Base-by-base conservation (phyloP, 2,113 vertebrate species). In the Narcine bancroftii region DNA sequence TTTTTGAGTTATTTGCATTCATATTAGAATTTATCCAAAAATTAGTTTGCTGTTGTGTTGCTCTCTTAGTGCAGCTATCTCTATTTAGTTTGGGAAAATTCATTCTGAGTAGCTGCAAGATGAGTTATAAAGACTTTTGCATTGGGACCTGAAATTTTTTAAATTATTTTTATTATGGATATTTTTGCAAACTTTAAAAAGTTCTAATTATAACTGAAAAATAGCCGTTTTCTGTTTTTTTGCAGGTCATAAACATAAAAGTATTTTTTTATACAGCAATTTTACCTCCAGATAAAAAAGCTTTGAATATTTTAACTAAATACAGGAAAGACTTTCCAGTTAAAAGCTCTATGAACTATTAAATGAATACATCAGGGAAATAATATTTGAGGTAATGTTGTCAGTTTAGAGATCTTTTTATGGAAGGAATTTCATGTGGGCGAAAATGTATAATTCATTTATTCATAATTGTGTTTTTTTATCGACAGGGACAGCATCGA, bases 391-490 rank as follows among this genome's bases (percentile, higher is more conserved):
- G 72, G 11, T 75, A 75, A 15, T 77, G 33, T 65, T 39, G 6
- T 1, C 29, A 89, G 6, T 89, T 89, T 56, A 19, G 9, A 81
- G 6, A 29, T 91, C 45, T 89, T 45, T 69, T 24, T 29, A 13
- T 36, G 89, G 42, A 47, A 24, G 63, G 39, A 39, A 15, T 66
- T n/a, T 89, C 60, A 47, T 69, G 42, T 45, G 11, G 13, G 21
- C 6, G 15, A 60, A n/a, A 60, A n/a, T 19, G 17, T 17, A 29
- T 87, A 60, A 36, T 85, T 87, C 69, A 69, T 2, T 3, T 29
- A 4, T 91, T 47, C 26, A 89, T 89, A 65, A 69, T 89, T 66
- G 63, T 91, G 60, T 91, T 47, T 42, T 69, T 91, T 91, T 91
- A 45, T 91, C 33, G 13, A 91, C 89, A 91, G 89, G 65, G 60